These are phyloP conservation scores for Sardinella longiceps DNA, from an alignment of 2,797 vertebrate species.

Conservation along the genomic window DNA sequence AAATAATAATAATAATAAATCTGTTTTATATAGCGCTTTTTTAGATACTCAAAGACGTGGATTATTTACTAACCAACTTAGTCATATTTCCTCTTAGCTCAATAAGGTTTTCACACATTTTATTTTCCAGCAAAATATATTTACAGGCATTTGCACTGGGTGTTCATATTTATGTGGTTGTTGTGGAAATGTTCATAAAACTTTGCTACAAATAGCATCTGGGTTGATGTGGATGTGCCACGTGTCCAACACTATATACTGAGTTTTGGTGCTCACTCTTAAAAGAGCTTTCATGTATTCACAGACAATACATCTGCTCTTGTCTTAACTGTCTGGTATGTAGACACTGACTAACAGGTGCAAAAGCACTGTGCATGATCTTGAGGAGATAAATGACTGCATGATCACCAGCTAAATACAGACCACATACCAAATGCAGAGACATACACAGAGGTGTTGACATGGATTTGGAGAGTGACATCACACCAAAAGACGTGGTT, in stretches of 20 bases:
- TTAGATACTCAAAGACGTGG: too few relatives aligned
- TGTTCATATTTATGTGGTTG: neutral
- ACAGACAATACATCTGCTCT: neutral
- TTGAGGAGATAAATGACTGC: conserved; percentile 3
- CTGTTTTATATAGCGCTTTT: too few relatives aligned
- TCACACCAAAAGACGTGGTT: neutral
- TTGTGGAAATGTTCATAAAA: neutral
- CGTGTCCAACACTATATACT: neutral
- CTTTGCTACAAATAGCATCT: neutral
- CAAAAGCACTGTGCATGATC: neutral
- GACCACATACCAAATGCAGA: neutral
- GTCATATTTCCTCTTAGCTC: too few relatives aligned
- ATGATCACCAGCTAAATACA: neutral
- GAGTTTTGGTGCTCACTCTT: neutral
- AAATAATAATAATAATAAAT: too few relatives aligned
- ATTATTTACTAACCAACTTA: too few relatives aligned
- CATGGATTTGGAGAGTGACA: neutral
- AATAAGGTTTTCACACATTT: neutral
- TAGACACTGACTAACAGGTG: neutral
- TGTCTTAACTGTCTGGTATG: neutral
- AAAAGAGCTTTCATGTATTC: neutral
- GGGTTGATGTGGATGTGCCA: neutral
- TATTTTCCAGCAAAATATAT: neutral
- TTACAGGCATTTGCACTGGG: neutral
- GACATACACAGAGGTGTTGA: neutral